Conservation (phyloP, 1,140 invertebrate species). For the Trichogramma pretiosum region DNA sequence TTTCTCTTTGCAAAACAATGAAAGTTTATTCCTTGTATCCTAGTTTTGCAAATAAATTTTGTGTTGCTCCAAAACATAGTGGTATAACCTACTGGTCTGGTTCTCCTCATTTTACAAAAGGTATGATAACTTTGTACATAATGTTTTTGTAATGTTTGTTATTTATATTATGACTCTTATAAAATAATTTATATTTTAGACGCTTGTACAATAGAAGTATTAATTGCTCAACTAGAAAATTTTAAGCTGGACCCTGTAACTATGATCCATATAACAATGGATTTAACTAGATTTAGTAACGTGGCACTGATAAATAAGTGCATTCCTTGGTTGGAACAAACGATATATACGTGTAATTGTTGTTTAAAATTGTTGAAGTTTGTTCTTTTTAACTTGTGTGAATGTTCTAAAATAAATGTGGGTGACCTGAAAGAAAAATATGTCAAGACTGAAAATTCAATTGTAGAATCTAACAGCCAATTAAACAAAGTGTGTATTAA, state of each 20-base stretch:
- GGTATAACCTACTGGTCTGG: conserved; percentile 30
- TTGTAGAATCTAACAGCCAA: no score
- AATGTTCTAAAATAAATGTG: conserved; percentile 27
- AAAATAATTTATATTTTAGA: conserved; percentile 23
- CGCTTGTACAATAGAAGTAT: conserved; percentile 35
- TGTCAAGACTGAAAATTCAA: not conserved
- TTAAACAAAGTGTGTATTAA: no score
- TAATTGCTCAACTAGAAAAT: conserved; percentile 31
- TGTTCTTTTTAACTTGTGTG: conserved; percentile 29
- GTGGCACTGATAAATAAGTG: conserved; percentile 23
- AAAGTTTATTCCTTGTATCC: conserved; percentile 24
- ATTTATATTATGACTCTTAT: conserved; percentile 2
- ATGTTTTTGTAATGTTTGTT: not conserved
- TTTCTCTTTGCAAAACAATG: conserved; percentile 26
- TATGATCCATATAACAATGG: conserved; percentile 27
- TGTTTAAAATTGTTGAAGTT: conserved; percentile 31
- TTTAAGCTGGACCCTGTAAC: conserved; percentile 31
- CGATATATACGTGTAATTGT: conserved; percentile 28
- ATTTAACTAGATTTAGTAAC: conserved; percentile 29
- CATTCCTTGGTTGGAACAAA: conserved; percentile 24
- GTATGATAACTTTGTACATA: conserved; percentile 22
- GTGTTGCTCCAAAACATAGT: conserved; percentile 22
- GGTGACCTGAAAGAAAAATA: conserved; percentile 19
- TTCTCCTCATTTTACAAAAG: conserved; percentile 28
- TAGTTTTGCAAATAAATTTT: conserved; percentile 24